Percentiles rank a stretch among this genome's conserved stretches.
These are phyloP conservation scores for Anoplius nigerrimus DNA, from an alignment of 2,888 invertebrate species.

Conservation along the genomic window DNA sequence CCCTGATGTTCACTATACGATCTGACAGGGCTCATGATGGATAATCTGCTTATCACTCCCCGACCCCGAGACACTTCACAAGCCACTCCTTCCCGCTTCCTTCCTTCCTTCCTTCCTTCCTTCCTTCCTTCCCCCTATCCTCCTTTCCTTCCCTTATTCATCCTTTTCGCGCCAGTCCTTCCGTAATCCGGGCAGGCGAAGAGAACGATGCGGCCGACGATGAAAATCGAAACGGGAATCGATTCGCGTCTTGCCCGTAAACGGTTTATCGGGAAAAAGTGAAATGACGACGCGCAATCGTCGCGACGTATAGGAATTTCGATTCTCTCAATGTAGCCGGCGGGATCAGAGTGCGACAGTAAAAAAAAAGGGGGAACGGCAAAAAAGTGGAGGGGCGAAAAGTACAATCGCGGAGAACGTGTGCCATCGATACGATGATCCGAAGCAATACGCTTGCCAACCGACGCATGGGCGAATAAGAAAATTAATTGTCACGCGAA, in stretches of 20 bases:
- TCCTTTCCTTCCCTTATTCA: conserved; percentile 27
- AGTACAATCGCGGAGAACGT: too few relatives aligned
- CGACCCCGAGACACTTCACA: conserved; percentile 34
- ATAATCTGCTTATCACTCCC: conserved; percentile 36
- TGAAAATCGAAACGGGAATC: conserved; percentile 6
- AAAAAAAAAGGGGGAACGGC: conserved; percentile 11
- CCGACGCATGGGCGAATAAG: neutral
- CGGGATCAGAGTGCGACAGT: conserved; percentile 8
- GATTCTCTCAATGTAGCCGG: conserved; percentile 44
- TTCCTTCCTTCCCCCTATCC: conserved; percentile 26
- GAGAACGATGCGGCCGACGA: neutral
- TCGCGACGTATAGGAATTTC: conserved; percentile 48
- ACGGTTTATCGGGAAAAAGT: conserved; percentile 52
- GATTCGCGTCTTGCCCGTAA: conserved; percentile 35
- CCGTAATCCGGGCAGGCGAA: neutral
- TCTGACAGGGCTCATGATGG: conserved; percentile 62
- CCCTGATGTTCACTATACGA: conserved; percentile 51
- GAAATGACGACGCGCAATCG: conserved; percentile 50
- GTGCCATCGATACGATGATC: neutral
- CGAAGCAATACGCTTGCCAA: neutral
- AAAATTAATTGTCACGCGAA: neutral
- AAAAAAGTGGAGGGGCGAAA: conserved; percentile 1
- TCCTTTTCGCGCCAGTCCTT: conserved; percentile 10
- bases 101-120: conserved; percentile 23
- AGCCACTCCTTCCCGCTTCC: conserved; percentile 14